Evolutionary conservation across 1,140 invertebrate species (phyloP).

Genomic region (Acromyrmex heyeri): DNA sequence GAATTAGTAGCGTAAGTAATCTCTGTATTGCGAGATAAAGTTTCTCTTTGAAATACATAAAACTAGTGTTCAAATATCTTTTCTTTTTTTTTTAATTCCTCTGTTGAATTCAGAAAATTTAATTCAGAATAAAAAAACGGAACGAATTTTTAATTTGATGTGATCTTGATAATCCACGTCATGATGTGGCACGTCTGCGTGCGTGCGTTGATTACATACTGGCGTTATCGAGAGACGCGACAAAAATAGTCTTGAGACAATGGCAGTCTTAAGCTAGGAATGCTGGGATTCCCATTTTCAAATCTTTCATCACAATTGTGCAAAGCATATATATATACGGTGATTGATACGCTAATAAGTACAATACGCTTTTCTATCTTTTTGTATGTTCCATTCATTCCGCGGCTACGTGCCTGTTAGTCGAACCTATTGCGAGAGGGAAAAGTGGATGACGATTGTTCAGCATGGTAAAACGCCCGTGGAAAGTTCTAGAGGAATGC

Average conservation of each 20-base stretch:
- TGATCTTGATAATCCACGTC: background rate
- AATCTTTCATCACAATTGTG: background rate
- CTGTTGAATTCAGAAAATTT: background rate
- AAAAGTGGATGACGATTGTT: constrained; percentile 71
- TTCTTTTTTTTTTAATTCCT: background rate
- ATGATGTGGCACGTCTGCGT: background rate
- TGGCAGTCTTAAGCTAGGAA: background rate
- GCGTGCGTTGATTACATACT: background rate
- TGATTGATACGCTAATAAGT: background rate
- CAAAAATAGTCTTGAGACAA: background rate
- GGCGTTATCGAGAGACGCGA: background rate
- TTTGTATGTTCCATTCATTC: constrained; percentile 61
- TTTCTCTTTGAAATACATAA: background rate
- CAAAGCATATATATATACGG: background rate
- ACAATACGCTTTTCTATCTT: background rate
- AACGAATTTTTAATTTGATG: background rate
- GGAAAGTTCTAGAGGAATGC: constrained; percentile 71
- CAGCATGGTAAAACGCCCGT: constrained; percentile 55
- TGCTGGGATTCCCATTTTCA: background rate
- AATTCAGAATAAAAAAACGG: background rate
- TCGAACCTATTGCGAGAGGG: constrained; percentile 55
- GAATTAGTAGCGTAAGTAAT: background rate
- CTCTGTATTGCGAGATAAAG: background rate
- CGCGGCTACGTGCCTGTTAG: constrained; percentile 58
- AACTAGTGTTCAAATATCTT: background rate